Evolutionary conservation across 2,113 vertebrate species (phyloP), one percentile per base, ranked within the genome.

Genomic region (Passer domesticus): DNA sequence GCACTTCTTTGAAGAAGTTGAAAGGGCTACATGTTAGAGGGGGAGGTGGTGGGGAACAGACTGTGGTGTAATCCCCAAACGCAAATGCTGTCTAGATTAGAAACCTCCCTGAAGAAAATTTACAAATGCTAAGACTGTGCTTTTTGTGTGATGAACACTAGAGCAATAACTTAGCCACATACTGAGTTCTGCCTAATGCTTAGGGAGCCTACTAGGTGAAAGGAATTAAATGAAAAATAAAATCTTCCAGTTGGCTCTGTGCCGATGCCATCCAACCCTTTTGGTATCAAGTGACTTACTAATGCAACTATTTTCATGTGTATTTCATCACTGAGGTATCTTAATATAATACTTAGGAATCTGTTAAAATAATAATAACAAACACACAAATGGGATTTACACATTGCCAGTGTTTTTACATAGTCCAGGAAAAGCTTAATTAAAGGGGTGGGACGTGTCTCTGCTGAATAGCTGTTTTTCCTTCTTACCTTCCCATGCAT

Each of bases 1-100:
- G 89, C 79, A 96, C 73, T 96, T 98, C 98, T 98, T 98, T 98
- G 98, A 98, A 98, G 96, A 97, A 97, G 94, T 96, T 98, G 97
- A 98, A 98, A 98, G 96, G 96, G 89, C 95, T 97, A 96, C 97
- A 97, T 97, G 96, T 97, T 96, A 93, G 96, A 96, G 95, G 94
- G 92, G 96, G 97, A 95, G 97, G 97, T 95, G 90, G 87, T 90
- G 96, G 96, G 97, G 97, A 98, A 96, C 93, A 92, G 63, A 97
- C 96, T 97, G 95, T 95, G 91, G 94, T 96, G 85, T 98, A 98
- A 98, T 98, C 96, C 97, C 72, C 89, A 96, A 97, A 97, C 52
- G 95, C 94, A 97, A 97, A 97, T 96, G 94, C 92, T 97, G 97
- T 97, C 97, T 97, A 97, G 95, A 96, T 95, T 96, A 97, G 97